Conservation (phyloP, 2,797 vertebrate species). For the Falco cherrug region DNA sequence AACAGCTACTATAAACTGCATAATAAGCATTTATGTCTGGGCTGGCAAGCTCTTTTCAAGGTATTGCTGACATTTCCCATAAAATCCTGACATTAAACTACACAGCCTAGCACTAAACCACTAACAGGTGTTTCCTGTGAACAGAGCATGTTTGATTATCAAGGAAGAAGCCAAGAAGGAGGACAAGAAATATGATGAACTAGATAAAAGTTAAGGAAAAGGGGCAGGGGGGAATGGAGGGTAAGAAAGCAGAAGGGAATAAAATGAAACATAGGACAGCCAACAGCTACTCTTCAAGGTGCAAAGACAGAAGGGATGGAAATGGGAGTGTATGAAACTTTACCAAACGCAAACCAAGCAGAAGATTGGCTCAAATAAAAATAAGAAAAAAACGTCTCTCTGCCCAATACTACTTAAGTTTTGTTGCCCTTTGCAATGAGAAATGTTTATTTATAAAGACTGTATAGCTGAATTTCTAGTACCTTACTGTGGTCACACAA, state of each 20-base stretch:
- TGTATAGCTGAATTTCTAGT: not conserved
- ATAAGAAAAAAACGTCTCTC: not conserved
- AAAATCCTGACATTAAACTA: not conserved
- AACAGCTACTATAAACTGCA: not conserved
- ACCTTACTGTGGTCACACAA: not conserved
- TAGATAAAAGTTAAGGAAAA: not conserved
- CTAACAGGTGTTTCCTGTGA: not conserved
- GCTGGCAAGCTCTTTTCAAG: not conserved
- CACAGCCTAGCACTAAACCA: not conserved
- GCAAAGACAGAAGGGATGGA: not conserved
- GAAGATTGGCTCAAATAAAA: not conserved
- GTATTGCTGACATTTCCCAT: not conserved
- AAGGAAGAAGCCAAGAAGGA: not conserved
- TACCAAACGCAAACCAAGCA: not conserved
- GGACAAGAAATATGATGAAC: not conserved
- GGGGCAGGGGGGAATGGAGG: not conserved
- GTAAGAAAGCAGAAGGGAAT: not conserved
- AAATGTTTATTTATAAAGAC: not conserved
- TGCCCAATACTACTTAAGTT: not conserved
- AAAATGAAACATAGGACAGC: not conserved
- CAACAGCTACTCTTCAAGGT: not conserved
- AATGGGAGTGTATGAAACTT: not conserved
- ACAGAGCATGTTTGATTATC: not conserved
- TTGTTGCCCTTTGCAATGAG: not conserved
- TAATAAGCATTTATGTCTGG: not conserved